Evolutionary conservation across 1,140 invertebrate genomes (phyloP), one percentile per base, ranked within the genome.

Genomic region (Drosophila ironensis): DNA sequence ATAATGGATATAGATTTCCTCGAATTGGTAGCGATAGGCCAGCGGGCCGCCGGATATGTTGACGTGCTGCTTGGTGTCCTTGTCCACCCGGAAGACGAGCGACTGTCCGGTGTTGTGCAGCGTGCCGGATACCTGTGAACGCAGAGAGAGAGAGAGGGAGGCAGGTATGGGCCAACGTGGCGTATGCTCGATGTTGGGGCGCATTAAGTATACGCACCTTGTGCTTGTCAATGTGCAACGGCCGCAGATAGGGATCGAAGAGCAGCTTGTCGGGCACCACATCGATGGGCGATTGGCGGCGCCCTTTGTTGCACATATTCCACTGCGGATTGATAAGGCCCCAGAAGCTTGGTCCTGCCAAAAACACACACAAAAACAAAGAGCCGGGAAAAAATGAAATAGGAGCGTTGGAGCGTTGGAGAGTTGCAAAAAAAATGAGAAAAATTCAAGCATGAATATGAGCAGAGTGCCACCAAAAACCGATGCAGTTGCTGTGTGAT

Each of bases 311-410:
- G 92, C 98, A 99, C 91, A 99, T 94, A 81, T 94, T 95, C 98
- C 98, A 99, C 89, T 98, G 96, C 0, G 96, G 97, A 92, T 99
- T 98, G 89, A 99, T 96, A 52, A 98, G 92, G 33, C 98, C 98
- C 98, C 98, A 99, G 91, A 98, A 99, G 47, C 95, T 94, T 27
- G 98, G 97, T 91, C 98, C 98, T 98, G 92, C n/a, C 53, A 60
- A 37, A 51, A 30, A 30, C n/a, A 48, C n/a, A 92, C 92, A 8
- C 27, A 24, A n/a, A 35, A 66, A 71, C 22, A 42, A 19, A 19
- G 20, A 28, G 69, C 88, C 71, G 9, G 24, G 6, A 28, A 51
- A 42, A 11, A 7, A 48, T 5, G 33, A n/a, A n/a, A n/a, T n/a
- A n/a, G n/a, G n/a, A n/a, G n/a, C n/a, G n/a, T n/a, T n/a, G n/a